phyloP scores from a whole-genome alignment of 2,113 vertebrate species.

The Nanorana parkeri region DNA sequence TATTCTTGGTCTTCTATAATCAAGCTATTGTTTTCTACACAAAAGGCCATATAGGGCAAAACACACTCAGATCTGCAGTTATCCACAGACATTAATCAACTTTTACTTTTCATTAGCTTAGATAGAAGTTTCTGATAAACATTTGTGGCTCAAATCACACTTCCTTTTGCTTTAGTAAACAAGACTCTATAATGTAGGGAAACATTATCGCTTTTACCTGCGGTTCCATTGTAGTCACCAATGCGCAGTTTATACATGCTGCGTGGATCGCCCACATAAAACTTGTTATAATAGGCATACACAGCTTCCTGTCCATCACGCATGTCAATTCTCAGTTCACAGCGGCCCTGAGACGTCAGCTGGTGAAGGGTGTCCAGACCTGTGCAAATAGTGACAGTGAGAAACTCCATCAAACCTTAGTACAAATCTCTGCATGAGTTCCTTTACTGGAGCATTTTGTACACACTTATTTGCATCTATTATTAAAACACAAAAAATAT shows the following conservation, averaged over 20 bases:
- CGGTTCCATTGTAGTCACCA: constrained; percentile 92
- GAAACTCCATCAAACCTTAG: neutral
- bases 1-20: no score
- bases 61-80: neutral
- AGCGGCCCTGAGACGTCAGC: constrained; percentile 89
- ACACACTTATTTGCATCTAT: neutral
- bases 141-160: no score
- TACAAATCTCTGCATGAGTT: neutral
- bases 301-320: constrained; percentile 87
- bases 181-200: neutral
- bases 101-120: no score
- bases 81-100: no score
- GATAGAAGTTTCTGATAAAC: no score
- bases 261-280: constrained; percentile 85
- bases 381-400: constrained; percentile 60
- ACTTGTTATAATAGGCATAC: constrained; percentile 90
- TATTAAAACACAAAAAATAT: constrained; percentile 1
- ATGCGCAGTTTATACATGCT: constrained; percentile 92
- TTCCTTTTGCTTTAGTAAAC: neutral
- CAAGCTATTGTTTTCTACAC: no score
- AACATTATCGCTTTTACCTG: constrained; percentile 74
- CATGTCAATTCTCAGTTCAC: constrained; percentile 95
- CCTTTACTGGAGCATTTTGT: neutral
- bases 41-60: no score
- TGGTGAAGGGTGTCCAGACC: constrained; percentile 94